Conservation (phyloP, 2,888 invertebrate species). For the Aleiodes leptofemur region DNA sequence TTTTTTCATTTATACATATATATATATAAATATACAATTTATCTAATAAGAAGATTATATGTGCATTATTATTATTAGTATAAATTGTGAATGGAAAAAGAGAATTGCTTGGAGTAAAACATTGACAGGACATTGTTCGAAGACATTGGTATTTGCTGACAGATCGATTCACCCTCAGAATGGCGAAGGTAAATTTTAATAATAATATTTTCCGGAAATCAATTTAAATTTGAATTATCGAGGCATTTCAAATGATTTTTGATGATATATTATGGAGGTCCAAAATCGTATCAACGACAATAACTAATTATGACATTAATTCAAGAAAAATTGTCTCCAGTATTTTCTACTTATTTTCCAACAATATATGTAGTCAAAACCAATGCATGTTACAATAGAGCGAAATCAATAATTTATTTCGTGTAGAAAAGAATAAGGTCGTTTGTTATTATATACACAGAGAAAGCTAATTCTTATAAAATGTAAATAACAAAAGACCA, state of each 20-base stretch:
- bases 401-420: slow-evolving; percentile 29
- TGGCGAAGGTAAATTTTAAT: slow-evolving; percentile 44
- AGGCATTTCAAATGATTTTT: too few relatives aligned
- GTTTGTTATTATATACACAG: slow-evolving; percentile 7
- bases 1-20: too few relatives aligned
- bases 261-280: too few relatives aligned
- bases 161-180: slow-evolving; percentile 37
- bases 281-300: too few relatives aligned
- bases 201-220: neutral
- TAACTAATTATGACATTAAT: too few relatives aligned
- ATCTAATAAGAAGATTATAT: neutral
- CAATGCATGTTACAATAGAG: neutral
- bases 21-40: neutral
- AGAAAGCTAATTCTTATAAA: slow-evolving; percentile 31
- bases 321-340: too few relatives aligned
- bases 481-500: slow-evolving; percentile 39
- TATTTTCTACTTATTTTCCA: neutral
- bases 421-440: slow-evolving; percentile 35
- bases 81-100: slow-evolving; percentile 5
- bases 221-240: slow-evolving; percentile 7
- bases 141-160: neutral
- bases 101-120: neutral
- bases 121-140: neutral
- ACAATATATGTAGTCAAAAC: neutral
- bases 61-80: neutral